phyloP scores from a whole-genome alignment of 2,113 vertebrate genomes.

The Laterallus jamaicensis region DNA sequence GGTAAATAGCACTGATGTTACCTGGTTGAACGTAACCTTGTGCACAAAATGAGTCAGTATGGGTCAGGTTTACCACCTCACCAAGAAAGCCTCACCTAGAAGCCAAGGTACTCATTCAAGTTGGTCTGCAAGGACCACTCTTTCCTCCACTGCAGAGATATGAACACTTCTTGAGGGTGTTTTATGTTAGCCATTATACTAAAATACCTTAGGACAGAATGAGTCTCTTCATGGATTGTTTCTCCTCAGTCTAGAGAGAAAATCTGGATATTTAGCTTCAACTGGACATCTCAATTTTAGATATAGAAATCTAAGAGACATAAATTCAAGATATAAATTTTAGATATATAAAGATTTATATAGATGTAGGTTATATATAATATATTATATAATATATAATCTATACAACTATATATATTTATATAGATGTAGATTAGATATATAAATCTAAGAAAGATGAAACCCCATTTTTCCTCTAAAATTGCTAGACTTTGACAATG shows the following conservation, averaged over 20 bases:
- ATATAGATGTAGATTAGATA: neutral
- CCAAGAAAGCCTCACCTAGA: neutral
- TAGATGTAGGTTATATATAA: too few relatives aligned
- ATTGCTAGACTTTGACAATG: neutral
- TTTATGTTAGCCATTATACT: neutral
- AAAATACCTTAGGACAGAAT: neutral
- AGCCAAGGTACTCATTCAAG: neutral
- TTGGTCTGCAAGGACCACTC: accelerated
- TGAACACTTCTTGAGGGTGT: neutral
- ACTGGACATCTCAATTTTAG: neutral
- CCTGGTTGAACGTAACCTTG: neutral
- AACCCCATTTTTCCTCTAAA: neutral
- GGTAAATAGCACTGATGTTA: neutral
- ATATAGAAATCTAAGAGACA: neutral
- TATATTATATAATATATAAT: too few relatives aligned
- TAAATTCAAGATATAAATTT: too few relatives aligned
- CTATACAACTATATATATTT: too few relatives aligned
- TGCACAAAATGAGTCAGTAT: neutral
- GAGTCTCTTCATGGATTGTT: neutral
- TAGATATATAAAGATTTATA: too few relatives aligned
- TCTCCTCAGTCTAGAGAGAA: neutral
- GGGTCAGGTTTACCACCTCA: neutral
- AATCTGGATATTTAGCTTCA: neutral
- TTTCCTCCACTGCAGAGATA: neutral
- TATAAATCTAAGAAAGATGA: neutral